Evolutionary conservation across 2,888 invertebrate species (phyloP), one percentile per base, ranked within the genome.

Genomic region (Prosopocoilus inquinatus): DNA sequence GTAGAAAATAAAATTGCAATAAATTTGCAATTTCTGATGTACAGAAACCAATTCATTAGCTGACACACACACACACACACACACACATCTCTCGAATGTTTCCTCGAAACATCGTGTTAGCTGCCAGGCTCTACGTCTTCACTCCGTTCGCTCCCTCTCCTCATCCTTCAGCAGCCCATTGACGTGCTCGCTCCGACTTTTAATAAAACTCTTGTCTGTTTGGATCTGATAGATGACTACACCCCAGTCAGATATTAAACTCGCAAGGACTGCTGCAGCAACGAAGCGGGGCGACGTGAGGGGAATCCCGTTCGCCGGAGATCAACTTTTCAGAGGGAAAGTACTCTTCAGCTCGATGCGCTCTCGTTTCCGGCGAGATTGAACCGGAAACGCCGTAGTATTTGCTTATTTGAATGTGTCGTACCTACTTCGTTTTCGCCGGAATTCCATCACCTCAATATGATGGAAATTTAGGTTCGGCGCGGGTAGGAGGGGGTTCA

Each of bases 121-220:
- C 41, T 41, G 41, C 41, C 41, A 41, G 41, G 20, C 38, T 11
- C 41, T 41, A 41, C 12, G 41, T 41, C 41, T 41, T 41, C 41
- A 41, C 41, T 41, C 16, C 41, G 41, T 41, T 41, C 41, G 41
- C 15, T 16, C 41, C 41, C 41, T 41, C 41, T 9, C 47, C 50
- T 41, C 52, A 53, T 55, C 59, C 59, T 65, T 66, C 62, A 64
- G 63, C 66, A 65, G 65, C 70, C 70, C 71, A 76, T 77, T 78
- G 77, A 77, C 78, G 76, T 76, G 70, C 74, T 70, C 69, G 74
- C 70, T 72, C 77, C 71, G 76, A 78, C 77, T 79, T 80, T 80
- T 80, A 79, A 79, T 79, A 80, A 79, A 79, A 80, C 78, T 79
- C 79, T 79, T 79, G 80, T 79, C 79, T 79, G 79, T 79, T 79